Percentiles rank a stretch among this genome's conserved stretches.
Evolutionary conservation across 2,888 invertebrate genomes (phyloP).

Genomic region (Lasioglossum malachurum): DNA sequence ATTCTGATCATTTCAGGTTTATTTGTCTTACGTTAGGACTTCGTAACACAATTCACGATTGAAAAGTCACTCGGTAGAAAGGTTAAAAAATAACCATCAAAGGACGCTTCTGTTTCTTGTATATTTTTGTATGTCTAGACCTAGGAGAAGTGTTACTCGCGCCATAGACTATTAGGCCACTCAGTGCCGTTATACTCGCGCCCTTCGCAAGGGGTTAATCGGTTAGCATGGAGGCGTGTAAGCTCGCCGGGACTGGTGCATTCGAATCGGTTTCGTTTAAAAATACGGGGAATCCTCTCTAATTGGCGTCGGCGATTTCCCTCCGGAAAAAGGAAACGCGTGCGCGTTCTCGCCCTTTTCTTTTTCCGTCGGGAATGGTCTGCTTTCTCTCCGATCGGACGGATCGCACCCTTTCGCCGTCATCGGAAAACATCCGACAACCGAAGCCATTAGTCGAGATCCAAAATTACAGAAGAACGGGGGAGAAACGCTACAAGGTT

Average conservation of each 20-base stretch:
- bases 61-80: too few species aligned
- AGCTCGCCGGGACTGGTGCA: not conserved
- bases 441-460: slow-evolving; percentile 45
- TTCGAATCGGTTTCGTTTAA: slow-evolving; percentile 1
- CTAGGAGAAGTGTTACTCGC: not conserved
- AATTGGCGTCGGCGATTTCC: slow-evolving; percentile 36
- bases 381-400: slow-evolving; percentile 59
- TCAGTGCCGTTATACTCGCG: not conserved
- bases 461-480: slow-evolving; percentile 34
- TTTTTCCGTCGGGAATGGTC: slow-evolving; percentile 40
- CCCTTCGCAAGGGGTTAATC: not conserved
- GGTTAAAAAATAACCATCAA: not conserved
- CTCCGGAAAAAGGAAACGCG: not conserved
- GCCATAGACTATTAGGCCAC: not conserved
- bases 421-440: slow-evolving; percentile 34
- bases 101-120: not conserved
- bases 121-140: not conserved
- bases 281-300: slow-evolving; percentile 7
- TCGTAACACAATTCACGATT: too few species aligned
- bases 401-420: slow-evolving; percentile 57
- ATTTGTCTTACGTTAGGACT: too few species aligned
- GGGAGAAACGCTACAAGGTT: slow-evolving; percentile 6
- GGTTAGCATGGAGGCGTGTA: not conserved
- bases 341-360: slow-evolving; percentile 31
- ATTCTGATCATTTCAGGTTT: too few species aligned